These are phyloP conservation scores for Lethocerus indicus DNA, from an alignment of 1,140 invertebrate species.

Conservation along the genomic window DNA sequence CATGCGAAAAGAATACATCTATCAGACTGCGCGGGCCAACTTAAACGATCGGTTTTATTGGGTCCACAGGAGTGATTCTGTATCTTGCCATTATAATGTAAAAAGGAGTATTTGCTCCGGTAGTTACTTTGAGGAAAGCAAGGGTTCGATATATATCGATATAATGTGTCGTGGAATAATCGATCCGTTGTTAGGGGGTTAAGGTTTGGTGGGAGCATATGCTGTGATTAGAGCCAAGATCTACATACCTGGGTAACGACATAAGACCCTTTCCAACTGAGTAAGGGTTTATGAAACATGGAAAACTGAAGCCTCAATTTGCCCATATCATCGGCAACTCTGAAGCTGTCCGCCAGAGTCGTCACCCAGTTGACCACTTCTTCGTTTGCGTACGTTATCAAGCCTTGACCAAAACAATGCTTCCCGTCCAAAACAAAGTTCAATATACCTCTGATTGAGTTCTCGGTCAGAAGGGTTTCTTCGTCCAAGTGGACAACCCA, in stretches of 20 bases:
- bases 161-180: no score
- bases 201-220: no score
- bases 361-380: slow-evolving; percentile 94
- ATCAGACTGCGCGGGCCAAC: no score
- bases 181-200: no score
- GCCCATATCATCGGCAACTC: slow-evolving; percentile 94
- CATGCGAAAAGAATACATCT: no score
- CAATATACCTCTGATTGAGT: slow-evolving; percentile 76
- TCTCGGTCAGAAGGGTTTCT: slow-evolving; percentile 88
- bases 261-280: slow-evolving; percentile 96
- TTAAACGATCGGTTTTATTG: no score
- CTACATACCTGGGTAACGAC: slow-evolving; percentile 78
- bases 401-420: slow-evolving; percentile 91
- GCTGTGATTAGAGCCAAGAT: no score
- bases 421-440: slow-evolving; percentile 93
- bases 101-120: no score
- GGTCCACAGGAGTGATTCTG: no score
- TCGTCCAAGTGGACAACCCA: slow-evolving; percentile 98
- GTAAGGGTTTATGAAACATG: slow-evolving; percentile 85
- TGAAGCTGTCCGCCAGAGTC: slow-evolving; percentile 87
- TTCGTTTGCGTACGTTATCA: slow-evolving; percentile 96
- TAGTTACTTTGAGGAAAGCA: no score
- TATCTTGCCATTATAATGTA: no score
- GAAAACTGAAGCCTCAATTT: slow-evolving; percentile 86
- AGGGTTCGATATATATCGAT: no score